These are phyloP conservation scores for Phengaris arion DNA, from an alignment of 2,888 invertebrate species.

Conservation along the genomic window DNA sequence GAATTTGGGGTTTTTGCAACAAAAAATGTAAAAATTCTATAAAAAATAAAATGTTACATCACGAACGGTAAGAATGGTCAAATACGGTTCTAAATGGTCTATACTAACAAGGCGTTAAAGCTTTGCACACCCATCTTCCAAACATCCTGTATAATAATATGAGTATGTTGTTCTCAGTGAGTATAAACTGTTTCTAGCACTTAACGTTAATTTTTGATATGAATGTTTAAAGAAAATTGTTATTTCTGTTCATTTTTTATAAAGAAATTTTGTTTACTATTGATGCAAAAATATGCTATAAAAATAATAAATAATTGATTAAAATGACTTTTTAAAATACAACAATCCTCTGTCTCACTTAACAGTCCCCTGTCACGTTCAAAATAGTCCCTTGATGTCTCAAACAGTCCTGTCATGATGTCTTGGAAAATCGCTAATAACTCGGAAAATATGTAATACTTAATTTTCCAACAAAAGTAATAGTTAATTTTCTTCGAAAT, in stretches of 20 bases:
- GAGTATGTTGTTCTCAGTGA: constrained; percentile 19
- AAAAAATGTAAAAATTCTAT: no score
- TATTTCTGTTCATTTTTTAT: constrained; percentile 1
- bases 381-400: no score
- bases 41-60: no score
- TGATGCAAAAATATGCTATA: no score
- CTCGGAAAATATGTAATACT: constrained; percentile 20
- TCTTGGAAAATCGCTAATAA: constrained; percentile 17
- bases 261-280: background rate
- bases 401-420: background rate
- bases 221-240: constrained; percentile 19
- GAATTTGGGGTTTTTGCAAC: no score
- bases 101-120: no score
- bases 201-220: no score
- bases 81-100: no score
- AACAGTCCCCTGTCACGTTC: constrained; percentile 1
- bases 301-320: no score
- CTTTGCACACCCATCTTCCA: no score
- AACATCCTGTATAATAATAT: constrained; percentile 17
- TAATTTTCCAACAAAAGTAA: constrained; percentile 17
- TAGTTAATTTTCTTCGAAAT: constrained; percentile 10
- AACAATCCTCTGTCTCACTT: constrained; percentile 16
- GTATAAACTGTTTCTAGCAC: constrained; percentile 24
- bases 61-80: no score
- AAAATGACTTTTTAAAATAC: background rate